Base-by-base conservation (phyloP, 2,888 invertebrate species). In the Drosophila mulleri region DNA sequence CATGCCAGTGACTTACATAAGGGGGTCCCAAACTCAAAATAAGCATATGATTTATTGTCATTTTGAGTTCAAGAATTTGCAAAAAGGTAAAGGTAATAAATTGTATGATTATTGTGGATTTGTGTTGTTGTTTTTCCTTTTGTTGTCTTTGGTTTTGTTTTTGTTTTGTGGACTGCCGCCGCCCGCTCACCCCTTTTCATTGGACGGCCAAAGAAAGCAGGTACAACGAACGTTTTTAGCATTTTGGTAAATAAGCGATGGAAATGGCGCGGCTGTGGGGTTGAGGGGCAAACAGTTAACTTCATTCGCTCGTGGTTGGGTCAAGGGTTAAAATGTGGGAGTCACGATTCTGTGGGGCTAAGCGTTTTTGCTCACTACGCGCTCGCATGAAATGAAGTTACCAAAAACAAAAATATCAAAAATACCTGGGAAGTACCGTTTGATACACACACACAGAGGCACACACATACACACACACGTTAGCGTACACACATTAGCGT, bases 271-370 rank as follows among this genome's bases (percentile, higher is more conserved):
- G 32, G 18, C 16, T 18, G 42, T 50, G 29, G 48, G 32, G 29
- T 50, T 50, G 48, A 18, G 32, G 41, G 42, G 50, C 67, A 63
- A 64, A 41, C 74, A 78, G 75, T 79, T 77, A 81, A 84, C 83
- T 88, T 88, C 83, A 88, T 89, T 85, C 88, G 89, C 86, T 86
- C 84, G 87, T 83, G 85, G 89, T 88, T 64, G 82, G 92, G 91
- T 92, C 92, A 92, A 92, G 90, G 92, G 92, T 92, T 91, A 92
- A 92, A 91, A 92, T 92, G 92, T 92, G 85, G 92, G 92, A 92
- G 92, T 92, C 92, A 92, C 92, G 92, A 92, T 91, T 91, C 86
- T 73, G 78, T 67, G 70, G 72, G 78, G 67, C 83, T 71, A 83
- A 63, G 65, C 73, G 69, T 73, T 69, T 73, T 66, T 54, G 70